These are phyloP conservation scores for Andricus quercusramuli DNA, from an alignment of 2,888 invertebrate genomes.

Conservation along the genomic window DNA sequence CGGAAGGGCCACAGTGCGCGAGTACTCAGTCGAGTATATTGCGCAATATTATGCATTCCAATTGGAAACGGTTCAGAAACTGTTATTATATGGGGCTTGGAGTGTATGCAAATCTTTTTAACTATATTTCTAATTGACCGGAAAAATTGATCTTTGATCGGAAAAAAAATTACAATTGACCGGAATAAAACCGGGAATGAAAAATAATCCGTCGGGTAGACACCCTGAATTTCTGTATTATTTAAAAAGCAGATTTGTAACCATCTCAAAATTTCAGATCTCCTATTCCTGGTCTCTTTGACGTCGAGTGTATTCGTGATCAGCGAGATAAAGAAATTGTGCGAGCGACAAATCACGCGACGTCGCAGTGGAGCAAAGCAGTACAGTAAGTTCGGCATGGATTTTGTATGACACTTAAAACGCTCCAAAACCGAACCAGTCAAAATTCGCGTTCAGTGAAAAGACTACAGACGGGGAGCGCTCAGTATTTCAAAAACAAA, in stretches of 20 bases:
- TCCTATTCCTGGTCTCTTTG: slow-evolving; percentile 92
- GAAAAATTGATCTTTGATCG: too few relatives aligned
- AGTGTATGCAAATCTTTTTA: too few relatives aligned
- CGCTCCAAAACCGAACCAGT: slow-evolving; percentile 61
- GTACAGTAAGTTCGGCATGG: slow-evolving; percentile 80
- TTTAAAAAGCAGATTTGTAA: background rate
- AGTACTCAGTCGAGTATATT: too few relatives aligned
- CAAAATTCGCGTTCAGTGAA: slow-evolving; percentile 56
- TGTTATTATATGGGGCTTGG: too few relatives aligned
- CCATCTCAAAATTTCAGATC: slow-evolving; percentile 83
- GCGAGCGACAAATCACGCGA: slow-evolving; percentile 88
- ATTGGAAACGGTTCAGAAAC: too few relatives aligned
- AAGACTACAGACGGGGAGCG: slow-evolving; percentile 47
- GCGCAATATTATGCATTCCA: too few relatives aligned
- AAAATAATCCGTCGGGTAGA: too few relatives aligned
- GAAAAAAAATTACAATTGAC: too few relatives aligned
- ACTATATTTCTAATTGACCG: too few relatives aligned
- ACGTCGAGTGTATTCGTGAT: slow-evolving; percentile 98
- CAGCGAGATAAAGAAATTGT: slow-evolving; percentile 94
- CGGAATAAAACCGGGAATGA: too few relatives aligned
- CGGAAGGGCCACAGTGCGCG: too few relatives aligned
- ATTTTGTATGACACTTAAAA: slow-evolving; percentile 85
- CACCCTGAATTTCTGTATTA: background rate
- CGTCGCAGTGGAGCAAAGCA: slow-evolving; percentile 70
- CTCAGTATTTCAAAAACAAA: slow-evolving; percentile 29